Base-by-base conservation (phyloP, 1,140 invertebrate genomes). In the Philopotamus ludificatus region DNA sequence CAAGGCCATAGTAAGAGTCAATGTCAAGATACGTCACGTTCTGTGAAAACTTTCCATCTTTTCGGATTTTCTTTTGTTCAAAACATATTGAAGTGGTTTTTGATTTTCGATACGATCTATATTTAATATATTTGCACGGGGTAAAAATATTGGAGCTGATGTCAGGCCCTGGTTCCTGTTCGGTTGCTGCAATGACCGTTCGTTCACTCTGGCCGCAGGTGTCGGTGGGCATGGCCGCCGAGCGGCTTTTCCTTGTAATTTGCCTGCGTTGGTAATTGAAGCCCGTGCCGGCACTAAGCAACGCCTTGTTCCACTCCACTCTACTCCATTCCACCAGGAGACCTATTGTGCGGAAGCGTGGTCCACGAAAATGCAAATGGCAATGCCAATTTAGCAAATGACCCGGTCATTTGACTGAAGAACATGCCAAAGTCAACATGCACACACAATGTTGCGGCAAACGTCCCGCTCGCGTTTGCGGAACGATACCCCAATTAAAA, bases 221-320 rank as follows among this genome's bases (percentile, higher is more conserved):
- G 57, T 60, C 57, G 57, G 57, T 60, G 57, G 57, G 57, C 44
- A 47, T 60, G 57, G 21, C 57, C 41, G 44, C 16, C 42, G 57
- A 26, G 57, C 57, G 57, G 57, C 57, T 60, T 60, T 60, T 28
- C 57, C 57, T 60, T 60, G 57, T 60, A 60, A 60, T 60, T 60
- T 60, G 57, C 20, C 57, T 15, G 10, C 53, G 53, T 34, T 57
- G 55, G 57, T 60, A 60, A 60, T 60, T 44, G 57, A 60, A 44
- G 18, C 41, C 42, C 44, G 57, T 44, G 57, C 42, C 41, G 12
- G 57, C 57, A 15, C 15, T 47, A 15, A 47, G 15, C 4, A 2
- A 45, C 22, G 57, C 20, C 42, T 25, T 42, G 23, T 21, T 42
- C 44, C 21, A 26, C 22, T 42, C 41, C 42, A 8, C 28, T 57